A percentile compares a stretch with the other conserved stretches of the same genome.
Evolutionary conservation across 2,113 vertebrate genomes (phyloP).

Genomic region (Miniopterus natalensis): DNA sequence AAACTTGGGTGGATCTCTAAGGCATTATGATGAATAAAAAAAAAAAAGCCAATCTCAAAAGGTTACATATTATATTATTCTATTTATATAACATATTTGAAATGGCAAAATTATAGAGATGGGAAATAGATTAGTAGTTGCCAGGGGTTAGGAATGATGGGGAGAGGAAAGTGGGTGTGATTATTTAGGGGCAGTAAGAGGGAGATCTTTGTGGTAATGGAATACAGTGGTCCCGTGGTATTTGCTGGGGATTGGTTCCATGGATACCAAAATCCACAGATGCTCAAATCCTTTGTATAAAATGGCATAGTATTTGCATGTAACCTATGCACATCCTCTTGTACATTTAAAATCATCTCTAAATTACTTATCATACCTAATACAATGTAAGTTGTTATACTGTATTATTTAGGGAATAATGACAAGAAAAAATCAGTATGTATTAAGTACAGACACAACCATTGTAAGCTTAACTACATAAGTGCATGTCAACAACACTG

Average conservation of each 20-base stretch:
- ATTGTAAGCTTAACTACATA: neutral
- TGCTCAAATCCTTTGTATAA: neutral
- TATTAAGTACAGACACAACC: neutral
- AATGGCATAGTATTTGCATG: neutral
- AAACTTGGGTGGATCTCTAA: neutral
- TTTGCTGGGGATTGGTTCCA: neutral
- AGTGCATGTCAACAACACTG: neutral
- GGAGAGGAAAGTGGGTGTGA: neutral
- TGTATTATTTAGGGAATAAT: neutral
- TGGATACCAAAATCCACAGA: neutral
- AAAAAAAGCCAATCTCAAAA: neutral
- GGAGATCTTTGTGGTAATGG: neutral
- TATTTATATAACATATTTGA: slow-evolving; percentile 31
- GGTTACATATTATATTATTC: neutral
- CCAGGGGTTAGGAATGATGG: neutral
- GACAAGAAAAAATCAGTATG: neutral
- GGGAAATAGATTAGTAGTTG: neutral
- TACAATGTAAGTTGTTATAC: neutral
- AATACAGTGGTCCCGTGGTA: neutral
- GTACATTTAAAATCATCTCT: neutral
- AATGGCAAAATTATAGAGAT: slow-evolving; percentile 27
- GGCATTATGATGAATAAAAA: neutral
- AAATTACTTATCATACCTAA: neutral
- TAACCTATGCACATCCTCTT: neutral
- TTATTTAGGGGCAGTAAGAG: neutral